Conservation (phyloP, 2,888 invertebrate genomes). For the Bedellia somnulentella region DNA sequence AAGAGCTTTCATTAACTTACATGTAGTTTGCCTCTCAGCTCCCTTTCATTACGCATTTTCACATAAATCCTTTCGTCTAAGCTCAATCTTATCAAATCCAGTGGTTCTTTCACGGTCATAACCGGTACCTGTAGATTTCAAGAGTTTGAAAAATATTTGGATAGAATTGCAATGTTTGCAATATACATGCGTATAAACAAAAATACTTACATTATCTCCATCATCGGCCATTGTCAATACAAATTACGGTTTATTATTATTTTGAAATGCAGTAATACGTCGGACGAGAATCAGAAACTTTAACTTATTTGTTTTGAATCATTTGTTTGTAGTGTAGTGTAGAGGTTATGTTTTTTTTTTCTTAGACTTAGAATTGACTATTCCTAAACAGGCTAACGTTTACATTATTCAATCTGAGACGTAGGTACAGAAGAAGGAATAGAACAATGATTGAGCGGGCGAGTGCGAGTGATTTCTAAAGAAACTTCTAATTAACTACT, state of each 20-base stretch:
- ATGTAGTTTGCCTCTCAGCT: conserved; percentile 92
- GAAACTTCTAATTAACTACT: no score
- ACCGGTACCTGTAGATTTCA: conserved; percentile 85
- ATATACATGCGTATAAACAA: not conserved
- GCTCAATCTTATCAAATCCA: conserved; percentile 94
- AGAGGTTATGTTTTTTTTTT: no score
- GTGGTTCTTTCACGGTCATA: conserved; percentile 94
- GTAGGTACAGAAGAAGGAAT: no score
- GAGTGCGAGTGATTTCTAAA: no score
- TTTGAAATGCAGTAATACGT: not conserved
- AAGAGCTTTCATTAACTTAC: conserved; percentile 70
- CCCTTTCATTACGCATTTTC: conserved; percentile 98
- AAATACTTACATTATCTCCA: conserved; percentile 38
- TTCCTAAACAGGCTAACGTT: no score
- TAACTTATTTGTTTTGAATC: no score
- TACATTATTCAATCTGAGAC: no score
- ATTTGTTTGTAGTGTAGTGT: no score
- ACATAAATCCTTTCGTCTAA: conserved; percentile 98
- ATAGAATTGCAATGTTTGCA: not conserved
- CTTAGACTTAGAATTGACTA: no score
- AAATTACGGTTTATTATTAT: not conserved
- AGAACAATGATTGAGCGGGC: no score
- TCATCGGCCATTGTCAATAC: conserved; percentile 39
- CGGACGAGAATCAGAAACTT: no score
- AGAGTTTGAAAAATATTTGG: conserved; percentile 16